These are phyloP conservation scores for Camptogramma bilineatum DNA, from an alignment of 2,888 invertebrate genomes.

Conservation along the genomic window DNA sequence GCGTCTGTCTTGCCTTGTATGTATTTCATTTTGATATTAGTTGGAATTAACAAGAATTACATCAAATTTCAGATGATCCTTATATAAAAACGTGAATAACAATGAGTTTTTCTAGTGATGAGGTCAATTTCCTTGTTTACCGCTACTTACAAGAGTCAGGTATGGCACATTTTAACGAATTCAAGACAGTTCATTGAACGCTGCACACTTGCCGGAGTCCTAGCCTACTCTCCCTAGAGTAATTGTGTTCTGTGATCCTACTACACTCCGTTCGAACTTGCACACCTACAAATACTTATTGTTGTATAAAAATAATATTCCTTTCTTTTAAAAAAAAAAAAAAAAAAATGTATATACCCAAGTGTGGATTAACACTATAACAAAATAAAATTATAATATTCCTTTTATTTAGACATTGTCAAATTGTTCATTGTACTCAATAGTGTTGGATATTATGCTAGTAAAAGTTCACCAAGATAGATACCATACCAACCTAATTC, in stretches of 20 bases:
- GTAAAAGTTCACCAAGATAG: not conserved
- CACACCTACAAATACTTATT: not conserved
- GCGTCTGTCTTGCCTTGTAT: not conserved
- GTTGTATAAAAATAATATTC: too few relatives aligned
- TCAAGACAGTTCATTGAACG: slow-evolving; percentile 55
- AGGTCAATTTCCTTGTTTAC: slow-evolving; percentile 99
- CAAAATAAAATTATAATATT: too few relatives aligned
- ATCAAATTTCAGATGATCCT: not conserved
- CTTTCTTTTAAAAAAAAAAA: too few relatives aligned
- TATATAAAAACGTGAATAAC: slow-evolving; percentile 1
- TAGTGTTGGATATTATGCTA: not conserved
- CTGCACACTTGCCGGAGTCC: not conserved
- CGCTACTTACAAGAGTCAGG: slow-evolving; percentile 99
- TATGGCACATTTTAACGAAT: slow-evolving; percentile 61
- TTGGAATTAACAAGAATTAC: not conserved
- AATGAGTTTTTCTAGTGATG: slow-evolving; percentile 99
- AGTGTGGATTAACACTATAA: too few relatives aligned
- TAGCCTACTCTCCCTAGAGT: too few relatives aligned
- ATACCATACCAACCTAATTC: not conserved
- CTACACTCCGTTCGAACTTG: not conserved
- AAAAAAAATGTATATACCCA: too few relatives aligned
- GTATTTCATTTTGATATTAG: not conserved
- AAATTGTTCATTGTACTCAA: not conserved
- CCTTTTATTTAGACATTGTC: too few relatives aligned
- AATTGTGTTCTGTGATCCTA: too few relatives aligned